Percentiles rank a stretch among this genome's conserved stretches.
Conservation (phyloP, 2,888 invertebrate species). For the Falcaria lacertinaria region DNA sequence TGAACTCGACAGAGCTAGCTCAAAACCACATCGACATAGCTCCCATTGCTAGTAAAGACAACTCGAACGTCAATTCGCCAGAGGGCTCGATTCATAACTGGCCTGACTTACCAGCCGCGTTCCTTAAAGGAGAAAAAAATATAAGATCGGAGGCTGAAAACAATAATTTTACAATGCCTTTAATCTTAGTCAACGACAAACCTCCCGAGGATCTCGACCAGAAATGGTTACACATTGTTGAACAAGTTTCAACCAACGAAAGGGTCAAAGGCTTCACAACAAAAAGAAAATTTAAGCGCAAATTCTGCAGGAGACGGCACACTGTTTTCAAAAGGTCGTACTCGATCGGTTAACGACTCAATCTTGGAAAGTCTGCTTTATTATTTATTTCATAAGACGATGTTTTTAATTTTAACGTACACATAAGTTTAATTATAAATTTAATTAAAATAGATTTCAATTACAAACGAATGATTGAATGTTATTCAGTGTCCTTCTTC, state of each 20-base stretch:
- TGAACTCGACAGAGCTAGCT: constrained; percentile 36
- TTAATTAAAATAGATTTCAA: too few species aligned
- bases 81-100: constrained; percentile 36
- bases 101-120: constrained; percentile 38
- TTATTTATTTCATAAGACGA: background rate
- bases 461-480: background rate
- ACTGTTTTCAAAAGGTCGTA: constrained; percentile 67
- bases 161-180: constrained; percentile 44
- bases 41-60: constrained; percentile 44
- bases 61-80: constrained; percentile 37
- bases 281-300: constrained; percentile 54
- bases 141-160: constrained; percentile 28
- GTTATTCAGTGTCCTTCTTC: background rate
- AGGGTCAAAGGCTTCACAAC: constrained; percentile 52
- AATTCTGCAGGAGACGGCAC: constrained; percentile 59
- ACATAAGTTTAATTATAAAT: too few species aligned
- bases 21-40: constrained; percentile 51
- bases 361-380: background rate
- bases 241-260: constrained; percentile 46
- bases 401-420: too few species aligned
- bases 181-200: constrained; percentile 66
- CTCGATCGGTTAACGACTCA: constrained; percentile 46
- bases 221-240: constrained; percentile 53
- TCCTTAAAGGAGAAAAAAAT: constrained; percentile 38
- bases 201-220: constrained; percentile 65